Evolutionary conservation across 2,888 invertebrate species (phyloP), one percentile per base, ranked within the genome.

Genomic region (Hemaris fuciformis): DNA sequence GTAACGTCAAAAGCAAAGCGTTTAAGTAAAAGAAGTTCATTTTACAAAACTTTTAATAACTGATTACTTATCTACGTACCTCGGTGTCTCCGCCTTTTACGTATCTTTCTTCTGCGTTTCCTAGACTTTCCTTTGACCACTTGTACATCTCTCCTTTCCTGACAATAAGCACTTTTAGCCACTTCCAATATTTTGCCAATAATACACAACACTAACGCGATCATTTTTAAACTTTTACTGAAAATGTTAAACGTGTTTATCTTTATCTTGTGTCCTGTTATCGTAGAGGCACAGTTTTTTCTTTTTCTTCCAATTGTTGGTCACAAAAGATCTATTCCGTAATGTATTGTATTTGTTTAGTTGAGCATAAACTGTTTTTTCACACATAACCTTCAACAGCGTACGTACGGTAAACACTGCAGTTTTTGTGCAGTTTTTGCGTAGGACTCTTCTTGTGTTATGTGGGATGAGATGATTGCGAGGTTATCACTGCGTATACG

Each of bases 171-270:
- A 77, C 66, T 77, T 71, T 70, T 81, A 56, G 79, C 74, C 46
- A 85, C 66, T 65, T 88, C 81, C 64, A 88, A 77, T 63, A 91
- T 70, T 76, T 84, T 85, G 2, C 81, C 79, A 63, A 88, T 70
- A 60, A 90, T 75, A 70, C 78, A 89, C 79, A 88, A 74, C 74
- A 89, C 79, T 63, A 88, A 68, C 23, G 75, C 89, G 61, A 91
- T 89, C 91, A 91, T 91, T 72, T 77, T 76, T 64, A 68, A 64
- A 61, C 62, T 72, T 64, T 66, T 64, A 64, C 61, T 38, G 68
- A 65, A 57, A 64, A 61, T 61, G 64, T 65, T 46, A 63, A 42
- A 65, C 66, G 59, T 57, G 60, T 66, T 75, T 70, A 69, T 76
- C 72, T 64, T 59, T 72, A 70, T 68, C 67, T 70, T 57, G 6